Conservation (phyloP, 2,113 vertebrate species). For the Myrmecophaga tridactyla region DNA sequence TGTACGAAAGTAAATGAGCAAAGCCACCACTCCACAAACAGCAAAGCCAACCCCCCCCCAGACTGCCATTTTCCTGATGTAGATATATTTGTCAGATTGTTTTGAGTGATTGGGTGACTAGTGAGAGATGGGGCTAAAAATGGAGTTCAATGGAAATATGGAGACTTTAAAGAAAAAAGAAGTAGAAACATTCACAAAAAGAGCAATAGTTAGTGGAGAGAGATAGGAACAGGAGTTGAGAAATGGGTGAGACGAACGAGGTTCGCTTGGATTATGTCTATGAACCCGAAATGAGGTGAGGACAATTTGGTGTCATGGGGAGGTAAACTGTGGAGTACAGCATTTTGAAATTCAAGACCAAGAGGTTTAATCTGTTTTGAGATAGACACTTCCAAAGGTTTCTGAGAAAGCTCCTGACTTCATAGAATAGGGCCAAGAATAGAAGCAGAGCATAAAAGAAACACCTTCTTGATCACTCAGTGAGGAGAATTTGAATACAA, state of each 20-base stretch:
- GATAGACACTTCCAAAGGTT: neutral
- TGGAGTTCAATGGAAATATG: neutral
- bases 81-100: neutral
- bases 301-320: neutral
- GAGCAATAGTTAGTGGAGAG: neutral
- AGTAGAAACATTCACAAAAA: neutral
- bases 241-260: neutral
- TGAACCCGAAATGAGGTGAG: neutral
- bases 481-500: neutral
- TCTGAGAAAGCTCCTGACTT: neutral
- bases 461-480: neutral
- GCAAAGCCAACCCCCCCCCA: neutral
- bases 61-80: neutral
- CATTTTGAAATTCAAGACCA: neutral
- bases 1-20: neutral
- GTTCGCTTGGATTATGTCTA: neutral
- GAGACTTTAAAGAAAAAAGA: neutral
- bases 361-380: conserved; percentile 1
- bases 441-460: neutral
- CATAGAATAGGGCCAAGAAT: neutral
- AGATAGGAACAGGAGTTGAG: neutral
- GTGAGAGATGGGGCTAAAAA: neutral
- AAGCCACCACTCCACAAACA: neutral
- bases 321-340: neutral
- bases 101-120: neutral